Evolutionary conservation across 92 coral and sea anemone species (phyloP).

Genomic region (Zoanthus sansibaricus): DNA sequence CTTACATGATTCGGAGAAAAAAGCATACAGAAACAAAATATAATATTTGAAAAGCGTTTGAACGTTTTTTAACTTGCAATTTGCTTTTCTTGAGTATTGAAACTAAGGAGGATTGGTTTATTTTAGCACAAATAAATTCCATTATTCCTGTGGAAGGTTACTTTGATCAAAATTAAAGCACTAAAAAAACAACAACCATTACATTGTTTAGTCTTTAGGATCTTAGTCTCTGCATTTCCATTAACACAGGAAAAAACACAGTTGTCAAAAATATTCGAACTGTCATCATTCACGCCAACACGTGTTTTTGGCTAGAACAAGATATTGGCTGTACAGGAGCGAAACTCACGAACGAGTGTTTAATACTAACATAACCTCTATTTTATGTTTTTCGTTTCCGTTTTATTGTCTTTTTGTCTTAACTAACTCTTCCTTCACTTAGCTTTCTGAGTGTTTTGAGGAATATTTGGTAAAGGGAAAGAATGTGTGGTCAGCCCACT

Average conservation of each 20-base stretch:
- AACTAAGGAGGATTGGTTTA: no score
- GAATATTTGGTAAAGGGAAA: constrained; percentile 6
- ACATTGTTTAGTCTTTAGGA: not conserved
- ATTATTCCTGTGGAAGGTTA: no score
- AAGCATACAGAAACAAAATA: no score
- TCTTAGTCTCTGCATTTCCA: not conserved
- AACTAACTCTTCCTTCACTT: constrained; percentile 32
- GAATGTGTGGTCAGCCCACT: constrained; percentile 18
- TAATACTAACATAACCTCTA: constrained; percentile 28
- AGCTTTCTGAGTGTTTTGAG: constrained; percentile 32
- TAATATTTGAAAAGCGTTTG: no score
- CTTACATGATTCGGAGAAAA: no score
- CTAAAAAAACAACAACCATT: no score
- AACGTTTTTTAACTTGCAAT: no score
- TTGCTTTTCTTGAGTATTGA: no score
- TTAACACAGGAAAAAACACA: constrained; percentile 1
- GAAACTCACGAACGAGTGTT: constrained; percentile 44
- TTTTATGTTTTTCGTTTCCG: constrained; percentile 15
- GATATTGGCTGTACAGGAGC: constrained; percentile 18
- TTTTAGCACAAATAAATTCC: no score
- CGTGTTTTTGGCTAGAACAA: constrained; percentile 13
- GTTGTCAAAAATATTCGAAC: constrained; percentile 36
- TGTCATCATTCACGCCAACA: not conserved
- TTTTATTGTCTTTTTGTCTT: constrained; percentile 37
- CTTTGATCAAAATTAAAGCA: no score